phyloP scores from a whole-genome alignment of 2,888 invertebrate genomes.

The Cheilosia variabilis region DNA sequence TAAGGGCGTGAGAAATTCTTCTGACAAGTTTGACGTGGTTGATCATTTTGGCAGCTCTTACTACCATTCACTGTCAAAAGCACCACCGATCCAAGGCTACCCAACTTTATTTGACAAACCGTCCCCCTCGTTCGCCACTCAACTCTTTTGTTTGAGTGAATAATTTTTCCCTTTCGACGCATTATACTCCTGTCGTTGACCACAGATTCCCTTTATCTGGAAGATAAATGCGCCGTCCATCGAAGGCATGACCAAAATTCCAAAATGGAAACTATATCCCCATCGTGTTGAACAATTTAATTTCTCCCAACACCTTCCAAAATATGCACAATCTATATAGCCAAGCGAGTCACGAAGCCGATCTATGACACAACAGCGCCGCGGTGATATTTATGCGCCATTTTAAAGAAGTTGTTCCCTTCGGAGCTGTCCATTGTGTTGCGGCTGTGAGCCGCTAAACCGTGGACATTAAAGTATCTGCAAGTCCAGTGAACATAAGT shows the following conservation, averaged over 20 bases:
- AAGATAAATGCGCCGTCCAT: neutral
- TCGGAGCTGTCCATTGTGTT: slow-evolving; percentile 41
- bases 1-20: too few relatives aligned
- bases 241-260: slow-evolving; percentile 6
- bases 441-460: slow-evolving; percentile 48
- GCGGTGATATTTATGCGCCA: slow-evolving; percentile 66
- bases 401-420: slow-evolving; percentile 62
- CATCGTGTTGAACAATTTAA: slow-evolving; percentile 16
- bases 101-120: too few relatives aligned
- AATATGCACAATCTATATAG: neutral
- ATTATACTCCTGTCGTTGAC: neutral
- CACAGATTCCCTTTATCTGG: neutral
- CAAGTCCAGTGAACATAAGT: slow-evolving; percentile 61
- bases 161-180: neutral
- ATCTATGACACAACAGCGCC: slow-evolving; percentile 54
- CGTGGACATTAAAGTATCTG: slow-evolving; percentile 59
- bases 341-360: slow-evolving; percentile 48
- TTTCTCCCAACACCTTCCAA: slow-evolving; percentile 56
- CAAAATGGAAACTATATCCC: neutral
- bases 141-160: neutral
- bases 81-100: too few relatives aligned
- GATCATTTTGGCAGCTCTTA: too few relatives aligned
- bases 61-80: too few relatives aligned
- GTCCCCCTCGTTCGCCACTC: neutral
- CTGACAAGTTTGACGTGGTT: too few relatives aligned